Evolutionary conservation across 1,140 invertebrate genomes (phyloP), one percentile per base, ranked within the genome.

Genomic region (Procambarus clarkii): DNA sequence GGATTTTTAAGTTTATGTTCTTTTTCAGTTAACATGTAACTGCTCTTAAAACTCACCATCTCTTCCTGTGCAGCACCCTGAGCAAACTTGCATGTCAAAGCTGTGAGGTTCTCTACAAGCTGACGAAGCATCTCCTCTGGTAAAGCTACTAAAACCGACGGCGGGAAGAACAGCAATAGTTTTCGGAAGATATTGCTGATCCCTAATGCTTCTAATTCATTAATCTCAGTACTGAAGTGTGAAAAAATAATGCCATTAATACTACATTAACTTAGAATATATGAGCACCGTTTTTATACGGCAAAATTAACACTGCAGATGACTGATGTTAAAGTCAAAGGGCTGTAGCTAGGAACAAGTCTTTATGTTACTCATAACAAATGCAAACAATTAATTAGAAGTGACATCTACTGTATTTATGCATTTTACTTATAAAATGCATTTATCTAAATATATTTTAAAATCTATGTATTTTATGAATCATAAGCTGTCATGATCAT

Each of bases 11-110:
- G 21, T 50, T 11, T 18, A 74, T 18, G 13, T 81, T 76, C 64
- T 21, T 69, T 69, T 69, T 34, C 34, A 34, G 34, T 34, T 34
- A 69, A 18, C 64, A 69, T 69, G 21, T 34, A 69, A 18, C 18
- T 69, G 3, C 64, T 4, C 18, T 69, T 21, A 46, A 8, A 60
- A 94, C 94, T 94, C 95, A 97, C 97, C 86, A 95, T 95, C 95
- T 98, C 97, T 95, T 98, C 34, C 92, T 96, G 94, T 79, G 96
- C 95, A 60, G 97, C 96, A 85, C 96, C 96, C 94, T 97, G 96
- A 79, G 96, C 96, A 94, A 97, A 97, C 92, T 95, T 94, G 93
- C 97, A 97, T 8, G 97, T 98, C 21, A 98, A 94, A 54, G 95
- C 94, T 4, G 96, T 97, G 69, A 97, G 94, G 93, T 97, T 96